phyloP scores from a whole-genome alignment of 2,113 vertebrate genomes.

The Bubalus kerabau region DNA sequence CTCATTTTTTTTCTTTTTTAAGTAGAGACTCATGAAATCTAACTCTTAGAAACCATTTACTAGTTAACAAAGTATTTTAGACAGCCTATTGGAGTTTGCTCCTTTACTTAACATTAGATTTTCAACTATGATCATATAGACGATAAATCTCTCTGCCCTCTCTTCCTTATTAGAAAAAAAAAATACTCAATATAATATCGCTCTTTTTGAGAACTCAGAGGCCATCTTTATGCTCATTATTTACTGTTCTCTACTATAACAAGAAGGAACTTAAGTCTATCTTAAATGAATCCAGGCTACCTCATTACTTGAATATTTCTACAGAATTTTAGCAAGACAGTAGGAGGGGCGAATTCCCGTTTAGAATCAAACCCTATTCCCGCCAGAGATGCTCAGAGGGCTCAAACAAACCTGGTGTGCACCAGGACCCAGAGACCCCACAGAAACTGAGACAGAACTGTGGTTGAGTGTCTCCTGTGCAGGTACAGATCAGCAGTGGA shows the following conservation, averaged over 20 bases:
- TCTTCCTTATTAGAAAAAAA: background rate
- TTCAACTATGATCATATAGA: background rate
- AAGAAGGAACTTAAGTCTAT: background rate
- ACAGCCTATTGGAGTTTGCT: background rate
- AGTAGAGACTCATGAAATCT: background rate
- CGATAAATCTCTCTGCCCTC: background rate
- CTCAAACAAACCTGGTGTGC: background rate
- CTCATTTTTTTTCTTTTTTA: background rate
- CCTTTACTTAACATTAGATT: background rate
- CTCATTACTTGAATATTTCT: background rate
- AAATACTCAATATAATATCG: background rate
- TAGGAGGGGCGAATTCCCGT: accelerated
- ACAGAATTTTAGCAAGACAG: background rate
- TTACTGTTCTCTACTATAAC: background rate
- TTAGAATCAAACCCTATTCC: background rate
- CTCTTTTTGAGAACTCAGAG: background rate
- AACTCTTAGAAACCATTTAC: background rate
- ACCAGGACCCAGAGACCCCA: background rate
- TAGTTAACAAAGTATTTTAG: background rate
- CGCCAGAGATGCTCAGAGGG: background rate
- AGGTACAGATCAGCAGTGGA: background rate
- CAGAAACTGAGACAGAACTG: background rate
- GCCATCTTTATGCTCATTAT: background rate
- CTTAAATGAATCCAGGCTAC: background rate
- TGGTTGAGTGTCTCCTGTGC: background rate